Base-by-base conservation (phyloP, 2,888 invertebrate genomes). In the Leucoptera coffeella region DNA sequence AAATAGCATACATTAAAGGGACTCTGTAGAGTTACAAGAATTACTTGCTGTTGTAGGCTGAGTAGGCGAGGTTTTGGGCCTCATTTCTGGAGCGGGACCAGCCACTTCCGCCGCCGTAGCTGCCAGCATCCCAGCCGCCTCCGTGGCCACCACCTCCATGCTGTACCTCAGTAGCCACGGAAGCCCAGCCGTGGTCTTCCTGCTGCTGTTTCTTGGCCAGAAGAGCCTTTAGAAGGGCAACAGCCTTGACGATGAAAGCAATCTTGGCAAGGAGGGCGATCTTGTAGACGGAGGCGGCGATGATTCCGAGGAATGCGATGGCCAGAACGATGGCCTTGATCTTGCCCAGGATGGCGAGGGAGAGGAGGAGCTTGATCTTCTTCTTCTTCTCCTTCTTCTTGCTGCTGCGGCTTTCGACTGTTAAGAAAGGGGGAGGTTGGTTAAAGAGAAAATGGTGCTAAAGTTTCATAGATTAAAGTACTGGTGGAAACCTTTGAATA, bases 251-350 rank as follows among this genome's bases (percentile, higher is more conserved):
- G 21, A 69, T 49, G 35, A 88, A 76, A 1, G 88, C 87, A 25
- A 87, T 69, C 62, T 88, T 88, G 38, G 85, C 81, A 21, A 87
- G 65, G 26, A 86, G 44, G 12, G 86, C 73, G 28, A 87, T 77
- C 53, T 88, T 88, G 47, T 77, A 60, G 26, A 84, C 71, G 25
- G 88, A 67, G 14, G 82, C 65, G 6, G 80, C 82, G 28, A 87
- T 73, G 36, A 80, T 74, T 11, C 80, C 74, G 9, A 88, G 48
- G 21, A 82, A 57, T 6, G 82, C 39, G 4, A 85, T 80, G 2
- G 78, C 56, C 2, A 86, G 42, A 6, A 80, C 78, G 30, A 83
- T 60, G 31, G 84, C 56, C 43, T 86, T 86, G 22, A 78, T 72
- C 36, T 80, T 71, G 14, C 79, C 78, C 35, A 84, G 53, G 35